Evolutionary conservation across 2,888 invertebrate species (phyloP).

Genomic region (Leucophora obtusa): DNA sequence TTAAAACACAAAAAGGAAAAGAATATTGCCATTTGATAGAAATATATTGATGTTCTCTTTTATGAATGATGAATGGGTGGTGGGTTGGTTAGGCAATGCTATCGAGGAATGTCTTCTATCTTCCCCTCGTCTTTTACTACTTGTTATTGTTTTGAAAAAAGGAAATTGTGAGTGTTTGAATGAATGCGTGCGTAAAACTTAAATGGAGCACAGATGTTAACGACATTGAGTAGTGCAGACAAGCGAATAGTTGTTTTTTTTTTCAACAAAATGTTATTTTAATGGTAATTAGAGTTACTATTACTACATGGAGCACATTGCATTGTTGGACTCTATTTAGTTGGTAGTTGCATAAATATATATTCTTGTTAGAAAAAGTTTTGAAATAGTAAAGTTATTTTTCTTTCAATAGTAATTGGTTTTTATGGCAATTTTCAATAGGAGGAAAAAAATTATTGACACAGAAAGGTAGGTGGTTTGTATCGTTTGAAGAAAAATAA

Average conservation of each 20-base stretch:
- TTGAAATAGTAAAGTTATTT: not conserved
- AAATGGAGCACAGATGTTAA: conserved; percentile 63
- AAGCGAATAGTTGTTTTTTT: conserved; percentile 49
- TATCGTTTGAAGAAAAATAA: too few species aligned
- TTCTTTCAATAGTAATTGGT: not conserved
- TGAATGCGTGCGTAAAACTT: conserved; percentile 61
- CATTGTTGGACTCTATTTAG: conserved; percentile 10
- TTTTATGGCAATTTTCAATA: not conserved
- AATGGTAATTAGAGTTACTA: conserved; percentile 57
- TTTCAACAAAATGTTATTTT: conserved; percentile 51
- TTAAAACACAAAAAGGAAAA: not conserved
- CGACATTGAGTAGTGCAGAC: conserved; percentile 57
- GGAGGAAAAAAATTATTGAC: not conserved
- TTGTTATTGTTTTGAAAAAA: conserved; percentile 40
- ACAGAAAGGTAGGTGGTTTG: too few species aligned
- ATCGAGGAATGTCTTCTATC: not conserved
- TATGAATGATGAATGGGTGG: conserved; percentile 46
- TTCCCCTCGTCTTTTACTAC: conserved; percentile 6
- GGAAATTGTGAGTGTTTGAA: conserved; percentile 34
- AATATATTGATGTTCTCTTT: conserved; percentile 43
- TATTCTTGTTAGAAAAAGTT: not conserved
- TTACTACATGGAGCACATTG: conserved; percentile 32
- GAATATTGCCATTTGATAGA: conserved; percentile 40
- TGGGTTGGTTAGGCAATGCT: not conserved
- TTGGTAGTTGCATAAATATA: too few species aligned